Percentiles rank a stretch among this genome's conserved stretches.
phyloP scores from a whole-genome alignment of 2,113 vertebrate species.

The Cololabis saira region DNA sequence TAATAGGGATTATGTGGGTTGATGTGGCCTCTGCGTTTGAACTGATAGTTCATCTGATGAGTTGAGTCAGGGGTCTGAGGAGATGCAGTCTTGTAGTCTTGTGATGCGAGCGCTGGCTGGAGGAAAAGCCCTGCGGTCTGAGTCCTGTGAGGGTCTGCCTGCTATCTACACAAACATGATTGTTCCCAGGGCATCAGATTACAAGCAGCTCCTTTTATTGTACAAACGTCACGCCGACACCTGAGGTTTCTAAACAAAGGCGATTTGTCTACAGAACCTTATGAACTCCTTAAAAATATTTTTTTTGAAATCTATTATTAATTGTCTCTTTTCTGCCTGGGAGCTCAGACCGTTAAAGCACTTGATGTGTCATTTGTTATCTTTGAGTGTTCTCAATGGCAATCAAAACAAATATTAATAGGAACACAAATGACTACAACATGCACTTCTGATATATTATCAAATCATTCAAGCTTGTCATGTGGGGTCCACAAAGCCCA shows the following conservation, averaged over 20 bases:
- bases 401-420: neutral
- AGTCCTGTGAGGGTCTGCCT: neutral
- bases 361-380: neutral
- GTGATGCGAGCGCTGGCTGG: constrained; percentile 35
- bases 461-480: no score
- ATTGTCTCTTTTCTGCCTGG: constrained; percentile 4
- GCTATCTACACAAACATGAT: constrained; percentile 40
- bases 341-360: neutral
- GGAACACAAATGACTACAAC: no score
- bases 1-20: neutral
- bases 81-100: constrained; percentile 57
- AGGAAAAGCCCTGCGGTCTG: neutral
- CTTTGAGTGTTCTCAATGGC: neutral
- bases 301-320: constrained; percentile 10
- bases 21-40: neutral
- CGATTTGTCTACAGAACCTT: neutral
- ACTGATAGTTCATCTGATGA: constrained; percentile 14
- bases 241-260: constrained; percentile 16
- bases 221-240: constrained; percentile 1
- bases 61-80: constrained; percentile 38
- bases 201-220: constrained; percentile 51
- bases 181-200: constrained; percentile 45
- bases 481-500: no score
- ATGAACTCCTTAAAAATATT: neutral
- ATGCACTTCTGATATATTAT: neutral